Percentiles rank a stretch among this genome's conserved stretches.
These are phyloP conservation scores for Drosophila sp. DNA, from an alignment of 1,140 invertebrate species.

Conservation along the genomic window DNA sequence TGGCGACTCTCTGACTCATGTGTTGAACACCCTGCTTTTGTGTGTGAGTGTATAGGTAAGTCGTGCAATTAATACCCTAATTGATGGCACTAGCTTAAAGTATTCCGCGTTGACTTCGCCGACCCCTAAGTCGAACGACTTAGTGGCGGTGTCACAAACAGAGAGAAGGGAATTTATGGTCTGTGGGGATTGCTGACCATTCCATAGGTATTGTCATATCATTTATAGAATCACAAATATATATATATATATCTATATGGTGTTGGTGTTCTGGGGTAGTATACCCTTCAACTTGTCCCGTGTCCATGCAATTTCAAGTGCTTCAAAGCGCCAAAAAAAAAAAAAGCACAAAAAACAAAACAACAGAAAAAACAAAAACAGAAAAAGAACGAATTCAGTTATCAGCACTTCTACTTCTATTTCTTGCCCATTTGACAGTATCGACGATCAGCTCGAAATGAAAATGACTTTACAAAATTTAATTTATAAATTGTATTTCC, in stretches of 20 bases:
- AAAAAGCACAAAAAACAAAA: not conserved
- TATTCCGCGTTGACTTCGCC: conserved; percentile 29
- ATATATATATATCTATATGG: conserved; percentile 36
- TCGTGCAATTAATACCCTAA: conserved; percentile 65
- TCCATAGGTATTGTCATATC: conserved; percentile 39
- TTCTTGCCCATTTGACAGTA: conserved; percentile 65
- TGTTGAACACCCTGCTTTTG: not conserved
- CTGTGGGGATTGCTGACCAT: conserved; percentile 49
- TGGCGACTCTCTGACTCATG: conserved; percentile 10
- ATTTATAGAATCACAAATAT: conserved; percentile 50
- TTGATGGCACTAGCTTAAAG: conserved; percentile 69
- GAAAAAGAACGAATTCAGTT: conserved; percentile 35
- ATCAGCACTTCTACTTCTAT: conserved; percentile 51
- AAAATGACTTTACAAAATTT: conserved; percentile 65
- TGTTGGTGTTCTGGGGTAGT: conserved; percentile 14
- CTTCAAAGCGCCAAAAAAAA: conserved; percentile 23
- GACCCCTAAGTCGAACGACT: conserved; percentile 68
- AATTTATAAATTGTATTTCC: conserved; percentile 64
- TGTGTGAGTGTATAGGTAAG: conserved; percentile 4
- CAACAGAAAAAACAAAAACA: not conserved
- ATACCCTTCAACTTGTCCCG: conserved; percentile 57
- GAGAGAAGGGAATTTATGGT: conserved; percentile 50
- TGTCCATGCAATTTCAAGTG: conserved; percentile 55
- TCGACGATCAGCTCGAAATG: conserved; percentile 57
- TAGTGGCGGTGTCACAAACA: conserved; percentile 61